phyloP scores from a whole-genome alignment of 1,140 invertebrate genomes.

The Brachionus rubens region DNA sequence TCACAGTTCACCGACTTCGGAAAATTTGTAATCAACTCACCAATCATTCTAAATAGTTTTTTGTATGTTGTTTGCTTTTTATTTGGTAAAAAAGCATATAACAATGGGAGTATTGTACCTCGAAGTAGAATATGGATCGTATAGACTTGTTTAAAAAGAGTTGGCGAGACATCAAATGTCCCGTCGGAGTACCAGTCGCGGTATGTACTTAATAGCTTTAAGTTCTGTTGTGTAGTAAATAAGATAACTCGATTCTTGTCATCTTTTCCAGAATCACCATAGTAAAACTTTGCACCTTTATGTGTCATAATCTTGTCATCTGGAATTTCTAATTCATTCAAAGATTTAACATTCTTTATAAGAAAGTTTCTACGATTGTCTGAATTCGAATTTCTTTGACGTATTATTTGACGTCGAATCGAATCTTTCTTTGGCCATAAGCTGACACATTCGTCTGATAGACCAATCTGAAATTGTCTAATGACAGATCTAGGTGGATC shows the following conservation, averaged over 20 bases:
- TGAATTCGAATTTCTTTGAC: background rate
- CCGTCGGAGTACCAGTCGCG: background rate
- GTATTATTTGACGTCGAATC: background rate
- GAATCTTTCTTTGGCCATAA: background rate
- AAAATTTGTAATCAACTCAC: background rate
- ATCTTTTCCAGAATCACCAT: background rate
- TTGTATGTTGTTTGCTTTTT: background rate
- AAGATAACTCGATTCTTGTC: background rate
- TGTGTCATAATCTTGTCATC: background rate
- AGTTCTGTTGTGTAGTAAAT: background rate
- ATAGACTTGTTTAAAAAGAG: slow-evolving; percentile 7
- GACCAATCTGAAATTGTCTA: too few relatives aligned
- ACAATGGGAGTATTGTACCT: background rate
- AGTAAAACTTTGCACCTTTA: background rate
- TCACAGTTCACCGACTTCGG: background rate
- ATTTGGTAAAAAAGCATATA: background rate
- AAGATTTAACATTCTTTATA: too few relatives aligned
- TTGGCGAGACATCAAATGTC: background rate
- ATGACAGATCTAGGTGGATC: too few relatives aligned
- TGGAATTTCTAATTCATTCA: too few relatives aligned
- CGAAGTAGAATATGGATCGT: background rate
- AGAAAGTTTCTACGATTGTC: background rate
- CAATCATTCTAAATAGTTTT: background rate
- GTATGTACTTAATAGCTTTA: background rate
- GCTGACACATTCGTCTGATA: background rate